Percentiles rank a stretch among this genome's conserved stretches.
Evolutionary conservation across 1,140 invertebrate genomes (phyloP).

Genomic region (Papilio xuthus): DNA sequence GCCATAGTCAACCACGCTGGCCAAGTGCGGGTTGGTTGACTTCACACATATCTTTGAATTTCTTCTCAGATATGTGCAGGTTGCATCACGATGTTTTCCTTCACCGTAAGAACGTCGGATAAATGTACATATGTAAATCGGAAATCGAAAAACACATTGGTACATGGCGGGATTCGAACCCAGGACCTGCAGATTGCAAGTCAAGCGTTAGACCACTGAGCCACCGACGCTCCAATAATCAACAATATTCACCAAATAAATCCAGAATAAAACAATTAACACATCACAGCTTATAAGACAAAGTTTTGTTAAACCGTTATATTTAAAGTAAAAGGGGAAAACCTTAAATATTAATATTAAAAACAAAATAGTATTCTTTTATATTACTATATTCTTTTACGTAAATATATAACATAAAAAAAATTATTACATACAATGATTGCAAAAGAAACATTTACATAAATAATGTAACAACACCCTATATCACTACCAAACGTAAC

Average conservation of each 20-base stretch:
- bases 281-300: not conserved
- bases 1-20: too few species aligned
- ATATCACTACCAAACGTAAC: not conserved
- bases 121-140: too few species aligned
- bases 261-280: not conserved
- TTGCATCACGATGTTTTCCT: too few species aligned
- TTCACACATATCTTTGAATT: too few species aligned
- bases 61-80: too few species aligned
- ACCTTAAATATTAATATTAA: not conserved
- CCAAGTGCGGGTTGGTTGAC: too few species aligned
- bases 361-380: not conserved
- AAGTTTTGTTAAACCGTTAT: not conserved
- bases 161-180: too few species aligned
- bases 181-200: too few species aligned
- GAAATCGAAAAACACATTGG: too few species aligned
- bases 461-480: not conserved
- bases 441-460: not conserved
- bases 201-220: too few species aligned
- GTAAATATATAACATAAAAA: not conserved
- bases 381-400: not conserved
- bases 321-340: not conserved
- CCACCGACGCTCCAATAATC: too few species aligned
- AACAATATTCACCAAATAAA: conserved; percentile 6
- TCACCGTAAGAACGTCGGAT: too few species aligned
- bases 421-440: not conserved